These are phyloP conservation scores for Cosmia pyralina DNA, from an alignment of 2,888 invertebrate genomes.

Conservation along the genomic window DNA sequence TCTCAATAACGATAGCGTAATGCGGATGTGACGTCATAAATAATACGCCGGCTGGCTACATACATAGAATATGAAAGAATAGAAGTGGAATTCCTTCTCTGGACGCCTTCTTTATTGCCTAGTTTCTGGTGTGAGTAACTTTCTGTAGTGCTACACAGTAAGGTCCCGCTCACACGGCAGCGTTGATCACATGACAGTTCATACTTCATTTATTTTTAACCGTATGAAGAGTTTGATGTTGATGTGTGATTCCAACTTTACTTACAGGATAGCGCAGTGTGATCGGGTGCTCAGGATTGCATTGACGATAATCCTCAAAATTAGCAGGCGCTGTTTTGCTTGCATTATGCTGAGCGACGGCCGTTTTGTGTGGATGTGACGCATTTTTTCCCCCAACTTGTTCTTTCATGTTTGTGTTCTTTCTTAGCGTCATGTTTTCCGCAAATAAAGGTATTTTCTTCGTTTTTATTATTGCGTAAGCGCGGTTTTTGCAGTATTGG, in stretches of 20 bases:
- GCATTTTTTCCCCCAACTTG: no score
- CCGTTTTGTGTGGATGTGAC: no score
- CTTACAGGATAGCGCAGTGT: background rate
- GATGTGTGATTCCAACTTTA: background rate
- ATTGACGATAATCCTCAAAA: background rate
- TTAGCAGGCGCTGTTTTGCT: background rate
- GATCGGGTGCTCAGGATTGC: background rate
- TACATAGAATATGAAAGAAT: slow-evolving; percentile 22
- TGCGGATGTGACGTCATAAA: slow-evolving; percentile 63
- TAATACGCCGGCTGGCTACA: slow-evolving; percentile 59
- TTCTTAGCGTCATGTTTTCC: no score
- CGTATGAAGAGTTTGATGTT: background rate
- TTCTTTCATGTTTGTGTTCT: no score
- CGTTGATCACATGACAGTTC: background rate
- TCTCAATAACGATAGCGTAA: slow-evolving; percentile 64
- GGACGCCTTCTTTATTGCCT: background rate
- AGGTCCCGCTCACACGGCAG: background rate
- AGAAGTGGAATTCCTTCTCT: slow-evolving; percentile 1
- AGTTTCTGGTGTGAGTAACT: background rate
- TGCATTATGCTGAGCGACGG: background rate
- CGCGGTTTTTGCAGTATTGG: background rate
- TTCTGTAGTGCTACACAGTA: background rate
- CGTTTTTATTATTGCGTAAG: background rate
- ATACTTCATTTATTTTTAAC: background rate
- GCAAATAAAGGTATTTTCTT: no score